A percentile compares a stretch with the other conserved stretches of the same genome.
These are phyloP conservation scores for Drosophila fulvimacula DNA, from an alignment of 2,888 invertebrate genomes.

Conservation along the genomic window DNA sequence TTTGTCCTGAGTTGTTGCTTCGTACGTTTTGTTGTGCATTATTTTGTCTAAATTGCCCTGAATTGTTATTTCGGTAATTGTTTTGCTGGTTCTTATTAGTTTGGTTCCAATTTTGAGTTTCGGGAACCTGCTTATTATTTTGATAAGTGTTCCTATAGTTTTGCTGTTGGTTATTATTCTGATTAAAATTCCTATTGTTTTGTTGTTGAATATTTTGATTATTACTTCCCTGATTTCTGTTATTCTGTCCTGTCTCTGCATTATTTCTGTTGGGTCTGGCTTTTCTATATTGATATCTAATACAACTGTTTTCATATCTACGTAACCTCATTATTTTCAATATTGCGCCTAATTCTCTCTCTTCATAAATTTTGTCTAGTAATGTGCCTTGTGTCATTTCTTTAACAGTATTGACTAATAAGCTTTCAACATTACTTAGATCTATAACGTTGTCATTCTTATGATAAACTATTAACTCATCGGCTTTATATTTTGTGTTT, in stretches of 20 bases:
- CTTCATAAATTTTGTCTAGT: neutral
- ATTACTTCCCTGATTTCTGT: no score
- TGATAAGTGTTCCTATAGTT: no score
- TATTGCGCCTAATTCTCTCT: neutral
- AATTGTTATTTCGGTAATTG: no score
- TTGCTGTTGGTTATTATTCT: no score
- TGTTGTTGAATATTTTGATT: no score
- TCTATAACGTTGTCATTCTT: neutral
- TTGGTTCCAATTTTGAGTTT: no score
- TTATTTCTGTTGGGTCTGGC: neutral
- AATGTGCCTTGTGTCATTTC: neutral
- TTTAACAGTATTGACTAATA: neutral
- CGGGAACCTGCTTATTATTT: no score
- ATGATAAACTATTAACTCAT: neutral
- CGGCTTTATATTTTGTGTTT: neutral
- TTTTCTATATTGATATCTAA: neutral
- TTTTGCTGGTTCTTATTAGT: no score
- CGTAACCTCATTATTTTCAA: neutral
- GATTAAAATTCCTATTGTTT: no score
- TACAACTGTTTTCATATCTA: neutral
- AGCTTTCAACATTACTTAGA: neutral
- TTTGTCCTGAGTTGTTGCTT: no score
- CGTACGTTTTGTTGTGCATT: no score
- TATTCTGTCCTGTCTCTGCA: neutral
- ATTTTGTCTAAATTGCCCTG: no score